phyloP scores from a whole-genome alignment of 2,797 vertebrate species.

The Arnoldichthys spilopterus region DNA sequence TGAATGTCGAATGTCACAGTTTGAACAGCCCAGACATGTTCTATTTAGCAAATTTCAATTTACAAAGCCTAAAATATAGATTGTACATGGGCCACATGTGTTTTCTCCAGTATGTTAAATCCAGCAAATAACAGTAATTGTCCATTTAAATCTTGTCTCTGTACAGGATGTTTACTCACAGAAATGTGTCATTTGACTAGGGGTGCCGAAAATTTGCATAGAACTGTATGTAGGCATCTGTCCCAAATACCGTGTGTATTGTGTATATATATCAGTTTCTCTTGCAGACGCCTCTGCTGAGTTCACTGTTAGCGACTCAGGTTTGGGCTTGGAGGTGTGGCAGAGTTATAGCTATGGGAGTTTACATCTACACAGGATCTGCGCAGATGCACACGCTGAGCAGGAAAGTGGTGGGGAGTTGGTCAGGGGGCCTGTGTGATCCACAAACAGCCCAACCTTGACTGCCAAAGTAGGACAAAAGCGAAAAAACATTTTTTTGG shows the following conservation, averaged over 20 bases:
- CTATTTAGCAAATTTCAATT: too few relatives aligned
- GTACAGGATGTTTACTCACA: too few relatives aligned
- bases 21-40: too few relatives aligned
- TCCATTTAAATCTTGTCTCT: too few relatives aligned
- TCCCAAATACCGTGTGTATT: not conserved
- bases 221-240: not conserved
- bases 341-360: constrained; percentile 70
- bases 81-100: too few relatives aligned
- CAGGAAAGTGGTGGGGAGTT: constrained; percentile 61
- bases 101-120: too few relatives aligned
- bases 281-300: constrained; percentile 5
- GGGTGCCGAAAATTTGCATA: too few relatives aligned
- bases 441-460: constrained; percentile 61
- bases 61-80: too few relatives aligned
- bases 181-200: too few relatives aligned
- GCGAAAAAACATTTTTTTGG: not conserved
- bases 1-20: too few relatives aligned
- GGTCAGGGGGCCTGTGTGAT: constrained; percentile 26
- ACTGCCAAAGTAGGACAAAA: constrained; percentile 67
- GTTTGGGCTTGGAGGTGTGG: constrained; percentile 13
- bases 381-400: constrained; percentile 64
- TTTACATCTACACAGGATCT: constrained; percentile 74
- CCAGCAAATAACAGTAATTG: too few relatives aligned
- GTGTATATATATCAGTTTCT: not conserved
- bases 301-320: not conserved